phyloP scores from a whole-genome alignment of 2,888 invertebrate species.

The Meta bourneti region DNA sequence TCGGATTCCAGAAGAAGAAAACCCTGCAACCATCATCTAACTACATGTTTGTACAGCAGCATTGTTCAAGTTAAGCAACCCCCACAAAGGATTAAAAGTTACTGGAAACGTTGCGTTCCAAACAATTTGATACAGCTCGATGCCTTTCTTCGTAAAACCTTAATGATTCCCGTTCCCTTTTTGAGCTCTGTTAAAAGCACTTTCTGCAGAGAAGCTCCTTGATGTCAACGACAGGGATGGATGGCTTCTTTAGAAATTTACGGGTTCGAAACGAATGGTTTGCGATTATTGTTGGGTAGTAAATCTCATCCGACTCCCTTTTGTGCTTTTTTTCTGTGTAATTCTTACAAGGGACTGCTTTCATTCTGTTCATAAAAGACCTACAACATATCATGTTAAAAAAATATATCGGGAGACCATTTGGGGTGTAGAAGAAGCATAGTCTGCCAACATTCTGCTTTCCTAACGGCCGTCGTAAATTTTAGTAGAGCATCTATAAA shows the following conservation, averaged over 20 bases:
- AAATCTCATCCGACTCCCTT: conserved; percentile 45
- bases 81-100: not conserved
- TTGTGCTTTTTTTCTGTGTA: conserved; percentile 27
- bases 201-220: not conserved
- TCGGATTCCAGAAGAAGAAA: too few species aligned
- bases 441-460: conserved; percentile 16
- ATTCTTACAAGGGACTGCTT: conserved; percentile 39
- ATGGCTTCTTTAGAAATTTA: conserved; percentile 49
- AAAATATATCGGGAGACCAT: conserved; percentile 23
- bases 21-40: too few species aligned
- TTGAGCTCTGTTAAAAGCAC: conserved; percentile 9
- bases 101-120: not conserved
- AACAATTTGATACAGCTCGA: not conserved
- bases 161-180: not conserved
- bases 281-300: conserved; percentile 44
- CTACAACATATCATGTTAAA: conserved; percentile 34
- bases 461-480: conserved; percentile 27
- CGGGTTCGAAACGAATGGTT: conserved; percentile 29
- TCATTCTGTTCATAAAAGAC: conserved; percentile 40
- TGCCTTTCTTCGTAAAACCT: conserved; percentile 28
- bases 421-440: conserved; percentile 32
- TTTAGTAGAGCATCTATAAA: conserved; percentile 36
- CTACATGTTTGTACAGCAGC: too few species aligned
- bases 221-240: conserved; percentile 27
- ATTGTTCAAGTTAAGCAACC: not conserved